Evolutionary conservation across 2,113 vertebrate species (phyloP), one percentile per base, ranked within the genome.

Genomic region (Apteryx mantelli): DNA sequence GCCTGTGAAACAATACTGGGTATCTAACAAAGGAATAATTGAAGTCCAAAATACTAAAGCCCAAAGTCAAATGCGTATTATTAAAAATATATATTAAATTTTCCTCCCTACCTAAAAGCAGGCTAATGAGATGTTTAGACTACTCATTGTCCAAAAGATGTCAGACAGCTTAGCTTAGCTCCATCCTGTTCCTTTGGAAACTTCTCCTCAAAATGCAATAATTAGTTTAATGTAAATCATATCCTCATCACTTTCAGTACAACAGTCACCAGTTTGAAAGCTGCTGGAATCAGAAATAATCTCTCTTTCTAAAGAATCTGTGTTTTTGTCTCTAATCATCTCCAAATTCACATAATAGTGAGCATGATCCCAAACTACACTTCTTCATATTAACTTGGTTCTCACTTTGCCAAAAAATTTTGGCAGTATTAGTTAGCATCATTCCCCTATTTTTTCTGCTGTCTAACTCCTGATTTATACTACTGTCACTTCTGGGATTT

Each of bases 401-500:
- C 10, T 13, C 7, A 56, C 11, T 66, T 56, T 36, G 48, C 15
- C 36, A n/a, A 32, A 5, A 76, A 63, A 4, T 64, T 89, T 32
- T 68, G 13, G 6, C 42, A 38, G 5, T 40, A 88, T 7, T 38
- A 38, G 36, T 30, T 22, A 86, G 17, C 32, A 76, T 58, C 25
- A 63, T 21, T 15, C 2, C 5, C 15, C 2, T 26, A n/a, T 58
- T 85, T 79, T 56, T 63, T 53, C 53, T 90, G 16, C n/a, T 56
- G 30, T 21, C n/a, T 58, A 18, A 13, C 1, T 48, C 56, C 30
- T 88, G 58, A 64, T 73, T 89, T 55, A 80, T 34, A 30, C 2
- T 22, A 19, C 14, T 53, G 53, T 55, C 91, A 96, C 74, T 91
- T 91, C 88, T 81, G 78, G 94, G 87, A 94, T 93, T 87, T 97